Evolutionary conservation across 2,888 invertebrate species (phyloP).

Genomic region (Trissoscelio sp.): DNA sequence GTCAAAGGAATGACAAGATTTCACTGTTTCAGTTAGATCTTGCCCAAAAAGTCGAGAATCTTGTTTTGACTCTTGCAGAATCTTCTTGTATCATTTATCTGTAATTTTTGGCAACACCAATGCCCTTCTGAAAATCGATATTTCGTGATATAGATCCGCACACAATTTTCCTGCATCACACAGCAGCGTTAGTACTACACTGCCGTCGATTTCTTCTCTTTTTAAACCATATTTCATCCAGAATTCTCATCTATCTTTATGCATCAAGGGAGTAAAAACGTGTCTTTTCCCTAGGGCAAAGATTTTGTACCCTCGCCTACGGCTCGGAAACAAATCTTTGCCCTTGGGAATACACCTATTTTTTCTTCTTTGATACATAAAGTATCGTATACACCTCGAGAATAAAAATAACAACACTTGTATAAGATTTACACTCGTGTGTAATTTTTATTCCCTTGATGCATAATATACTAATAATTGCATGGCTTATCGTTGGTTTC

Average conservation of each 20-base stretch:
- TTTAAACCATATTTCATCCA: slow-evolving; percentile 26
- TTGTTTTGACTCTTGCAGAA: slow-evolving; percentile 43
- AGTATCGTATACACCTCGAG: too few relatives aligned
- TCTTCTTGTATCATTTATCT: slow-evolving; percentile 27
- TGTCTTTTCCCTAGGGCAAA: too few relatives aligned
- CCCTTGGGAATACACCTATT: too few relatives aligned
- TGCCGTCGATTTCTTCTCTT: background rate
- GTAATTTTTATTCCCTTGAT: too few relatives aligned
- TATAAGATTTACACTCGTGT: too few relatives aligned
- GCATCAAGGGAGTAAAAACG: too few relatives aligned
- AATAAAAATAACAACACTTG: too few relatives aligned
- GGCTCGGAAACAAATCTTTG: too few relatives aligned
- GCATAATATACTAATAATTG: too few relatives aligned
- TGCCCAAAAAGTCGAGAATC: slow-evolving; percentile 48
- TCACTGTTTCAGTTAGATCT: slow-evolving; percentile 31
- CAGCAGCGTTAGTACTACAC: too few relatives aligned
- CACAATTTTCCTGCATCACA: slow-evolving; percentile 43
- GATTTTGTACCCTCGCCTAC: too few relatives aligned
- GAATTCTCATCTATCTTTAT: slow-evolving; percentile 8
- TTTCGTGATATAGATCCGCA: slow-evolving; percentile 26
- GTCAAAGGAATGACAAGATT: slow-evolving; percentile 38
- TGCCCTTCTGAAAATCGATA: slow-evolving; percentile 32
- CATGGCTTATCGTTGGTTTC: background rate
- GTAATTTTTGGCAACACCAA: slow-evolving; percentile 42
- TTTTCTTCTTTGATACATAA: too few relatives aligned